Conservation (phyloP, 2,797 vertebrate genomes). For the Myripristis jacobus region DNA sequence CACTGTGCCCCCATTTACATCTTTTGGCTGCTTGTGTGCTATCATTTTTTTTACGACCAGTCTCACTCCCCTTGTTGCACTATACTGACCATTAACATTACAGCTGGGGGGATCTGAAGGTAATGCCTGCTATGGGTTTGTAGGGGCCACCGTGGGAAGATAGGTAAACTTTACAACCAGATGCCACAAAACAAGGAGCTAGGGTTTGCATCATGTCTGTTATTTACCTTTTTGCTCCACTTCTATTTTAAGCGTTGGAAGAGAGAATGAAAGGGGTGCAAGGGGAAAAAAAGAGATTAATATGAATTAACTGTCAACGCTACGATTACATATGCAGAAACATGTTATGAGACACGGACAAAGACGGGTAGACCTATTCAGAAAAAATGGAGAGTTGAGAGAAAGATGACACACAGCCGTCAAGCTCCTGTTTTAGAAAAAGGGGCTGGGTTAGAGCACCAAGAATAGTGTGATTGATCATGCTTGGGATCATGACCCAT, state of each 20-base stretch:
- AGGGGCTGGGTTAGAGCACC: slow-evolving; percentile 85
- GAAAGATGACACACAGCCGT: slow-evolving; percentile 80
- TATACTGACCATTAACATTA: slow-evolving; percentile 87
- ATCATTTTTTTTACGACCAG: slow-evolving; percentile 71
- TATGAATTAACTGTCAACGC: slow-evolving; percentile 97
- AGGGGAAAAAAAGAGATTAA: slow-evolving; percentile 98
- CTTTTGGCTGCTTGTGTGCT: slow-evolving; percentile 86
- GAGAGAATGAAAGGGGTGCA: slow-evolving; percentile 98
- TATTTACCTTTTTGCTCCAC: slow-evolving; percentile 99
- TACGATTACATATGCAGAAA: slow-evolving; percentile 93
- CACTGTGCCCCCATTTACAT: slow-evolving; percentile 89
- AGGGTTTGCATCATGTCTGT: slow-evolving; percentile 94
- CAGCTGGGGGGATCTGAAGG: slow-evolving; percentile 80
- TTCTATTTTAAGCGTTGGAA: slow-evolving; percentile 99
- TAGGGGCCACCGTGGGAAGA: slow-evolving; percentile 88
- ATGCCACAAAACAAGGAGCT: slow-evolving; percentile 99
- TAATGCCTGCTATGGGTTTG: slow-evolving; percentile 84
- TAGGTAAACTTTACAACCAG: slow-evolving; percentile 95
- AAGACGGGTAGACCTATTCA: slow-evolving; percentile 89
- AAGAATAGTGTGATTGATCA: slow-evolving; percentile 35
- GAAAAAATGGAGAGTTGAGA: slow-evolving; percentile 72
- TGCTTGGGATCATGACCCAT: slow-evolving; percentile 8
- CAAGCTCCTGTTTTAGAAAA: slow-evolving; percentile 86
- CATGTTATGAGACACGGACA: slow-evolving; percentile 92
- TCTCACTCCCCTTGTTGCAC: slow-evolving; percentile 82